phyloP scores from a whole-genome alignment of 2,888 invertebrate species.

The Dasypolia templi region DNA sequence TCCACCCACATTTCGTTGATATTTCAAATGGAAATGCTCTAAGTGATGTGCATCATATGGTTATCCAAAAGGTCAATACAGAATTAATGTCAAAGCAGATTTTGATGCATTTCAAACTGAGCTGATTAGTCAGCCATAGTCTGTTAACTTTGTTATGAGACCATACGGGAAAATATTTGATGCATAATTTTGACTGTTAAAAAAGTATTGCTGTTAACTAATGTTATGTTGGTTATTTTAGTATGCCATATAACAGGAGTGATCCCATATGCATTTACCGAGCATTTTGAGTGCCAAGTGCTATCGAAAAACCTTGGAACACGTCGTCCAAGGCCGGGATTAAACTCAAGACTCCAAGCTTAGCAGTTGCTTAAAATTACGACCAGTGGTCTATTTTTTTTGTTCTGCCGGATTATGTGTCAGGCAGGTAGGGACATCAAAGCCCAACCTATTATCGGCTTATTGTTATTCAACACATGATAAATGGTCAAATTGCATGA shows the following conservation, averaged over 20 bases:
- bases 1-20: background rate
- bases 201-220: background rate
- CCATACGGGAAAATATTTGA: background rate
- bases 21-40: background rate
- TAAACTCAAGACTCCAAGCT: background rate
- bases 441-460: no score
- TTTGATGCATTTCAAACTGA: constrained; percentile 11
- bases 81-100: constrained; percentile 18
- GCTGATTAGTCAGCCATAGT: background rate
- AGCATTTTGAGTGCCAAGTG: no score
- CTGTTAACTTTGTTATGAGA: constrained; percentile 16
- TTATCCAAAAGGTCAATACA: background rate
- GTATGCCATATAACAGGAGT: background rate
- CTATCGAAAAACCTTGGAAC: background rate
- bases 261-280: background rate
- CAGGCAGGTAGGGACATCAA: no score
- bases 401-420: no score
- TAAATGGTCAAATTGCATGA: no score
- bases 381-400: background rate
- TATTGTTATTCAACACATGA: no score
- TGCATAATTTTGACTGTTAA: constrained; percentile 11
- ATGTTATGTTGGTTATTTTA: no score
- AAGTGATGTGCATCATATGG: background rate
- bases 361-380: background rate
- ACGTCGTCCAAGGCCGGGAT: background rate